These are phyloP conservation scores for Gymnothorax javanicus DNA, from an alignment of 2,797 vertebrate species.

Conservation along the genomic window DNA sequence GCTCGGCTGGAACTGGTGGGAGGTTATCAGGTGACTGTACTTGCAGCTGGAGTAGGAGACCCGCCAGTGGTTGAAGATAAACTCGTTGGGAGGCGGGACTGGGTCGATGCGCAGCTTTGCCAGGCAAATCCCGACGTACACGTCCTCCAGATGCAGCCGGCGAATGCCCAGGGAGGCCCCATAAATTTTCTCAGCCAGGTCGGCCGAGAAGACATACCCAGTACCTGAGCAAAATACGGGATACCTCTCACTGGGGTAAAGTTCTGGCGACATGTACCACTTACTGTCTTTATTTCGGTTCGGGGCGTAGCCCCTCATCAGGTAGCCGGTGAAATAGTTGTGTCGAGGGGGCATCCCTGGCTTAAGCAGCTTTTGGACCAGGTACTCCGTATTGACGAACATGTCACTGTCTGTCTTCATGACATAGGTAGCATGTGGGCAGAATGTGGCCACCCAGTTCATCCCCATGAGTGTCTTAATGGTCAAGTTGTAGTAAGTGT, in stretches of 20 bases:
- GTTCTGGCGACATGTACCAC: slow-evolving; percentile 93
- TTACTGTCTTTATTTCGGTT: slow-evolving; percentile 93
- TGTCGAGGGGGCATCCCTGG: slow-evolving; percentile 78
- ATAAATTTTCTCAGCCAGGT: slow-evolving; percentile 89
- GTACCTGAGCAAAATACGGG: slow-evolving; percentile 98
- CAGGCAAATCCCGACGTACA: slow-evolving; percentile 92
- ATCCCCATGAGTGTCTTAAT: slow-evolving; percentile 97
- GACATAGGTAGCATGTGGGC: slow-evolving; percentile 82
- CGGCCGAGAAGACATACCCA: slow-evolving; percentile 95
- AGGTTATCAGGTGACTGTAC: slow-evolving; percentile 96
- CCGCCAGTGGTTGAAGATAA: slow-evolving; percentile 97
- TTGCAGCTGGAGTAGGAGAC: slow-evolving; percentile 97
- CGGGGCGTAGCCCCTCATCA: slow-evolving; percentile 89
- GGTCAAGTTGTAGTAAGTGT: slow-evolving; percentile 94
- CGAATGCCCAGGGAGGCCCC: slow-evolving; percentile 80
- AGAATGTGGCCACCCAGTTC: slow-evolving; percentile 92
- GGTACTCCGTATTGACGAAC: slow-evolving; percentile 96
- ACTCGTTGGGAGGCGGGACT: slow-evolving; percentile 86
- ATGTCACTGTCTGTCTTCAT: slow-evolving; percentile 99
- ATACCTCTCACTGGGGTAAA: slow-evolving; percentile 87
- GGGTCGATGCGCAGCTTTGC: slow-evolving; percentile 88
- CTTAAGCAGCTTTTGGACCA: slow-evolving; percentile 88
- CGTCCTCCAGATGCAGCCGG: slow-evolving; percentile 91
- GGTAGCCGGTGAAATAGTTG: slow-evolving; percentile 92
- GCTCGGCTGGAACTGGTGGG: slow-evolving; percentile 92